Percentiles rank a stretch among this genome's conserved stretches.
Conservation (phyloP, 2,797 vertebrate genomes). For the Cyclura pinguis region DNA sequence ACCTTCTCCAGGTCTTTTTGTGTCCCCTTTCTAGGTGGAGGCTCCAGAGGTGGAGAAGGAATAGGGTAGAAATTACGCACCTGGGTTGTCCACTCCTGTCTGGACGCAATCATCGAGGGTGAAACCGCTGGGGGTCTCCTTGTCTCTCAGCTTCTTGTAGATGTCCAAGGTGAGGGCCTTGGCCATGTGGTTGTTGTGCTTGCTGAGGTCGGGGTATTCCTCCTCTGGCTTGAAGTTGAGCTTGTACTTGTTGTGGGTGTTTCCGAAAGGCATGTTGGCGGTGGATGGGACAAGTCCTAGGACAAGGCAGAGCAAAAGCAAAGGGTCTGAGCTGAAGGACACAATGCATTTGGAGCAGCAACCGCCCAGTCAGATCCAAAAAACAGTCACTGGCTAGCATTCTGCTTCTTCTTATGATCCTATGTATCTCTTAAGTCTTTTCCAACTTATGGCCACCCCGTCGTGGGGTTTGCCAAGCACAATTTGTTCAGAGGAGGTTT, state of each 20-base stretch:
- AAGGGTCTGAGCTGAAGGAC: rapidly evolving
- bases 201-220: constrained; percentile 89
- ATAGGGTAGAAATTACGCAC: constrained; percentile 67
- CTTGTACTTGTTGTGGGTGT: constrained; percentile 92
- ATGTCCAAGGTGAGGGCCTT: constrained; percentile 87
- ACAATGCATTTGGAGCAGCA: not conserved
- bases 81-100: constrained; percentile 95
- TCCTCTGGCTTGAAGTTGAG: constrained; percentile 87
- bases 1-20: too few species aligned
- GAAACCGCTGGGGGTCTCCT: constrained; percentile 93
- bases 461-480: too few species aligned
- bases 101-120: constrained; percentile 93
- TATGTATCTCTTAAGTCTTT: too few species aligned
- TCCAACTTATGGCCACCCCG: too few species aligned
- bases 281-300: constrained; percentile 76
- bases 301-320: rapidly evolving
- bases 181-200: constrained; percentile 97
- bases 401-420: too few species aligned
- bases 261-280: constrained; percentile 88
- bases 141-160: constrained; percentile 88
- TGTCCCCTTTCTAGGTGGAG: rapidly evolving
- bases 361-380: too few species aligned
- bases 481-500: too few species aligned
- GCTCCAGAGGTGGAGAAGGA: rapidly evolving
- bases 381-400: too few species aligned